Percentiles rank a stretch among this genome's conserved stretches.
phyloP scores from a whole-genome alignment of 2,888 invertebrate species.

The Rhodophaea formosa region DNA sequence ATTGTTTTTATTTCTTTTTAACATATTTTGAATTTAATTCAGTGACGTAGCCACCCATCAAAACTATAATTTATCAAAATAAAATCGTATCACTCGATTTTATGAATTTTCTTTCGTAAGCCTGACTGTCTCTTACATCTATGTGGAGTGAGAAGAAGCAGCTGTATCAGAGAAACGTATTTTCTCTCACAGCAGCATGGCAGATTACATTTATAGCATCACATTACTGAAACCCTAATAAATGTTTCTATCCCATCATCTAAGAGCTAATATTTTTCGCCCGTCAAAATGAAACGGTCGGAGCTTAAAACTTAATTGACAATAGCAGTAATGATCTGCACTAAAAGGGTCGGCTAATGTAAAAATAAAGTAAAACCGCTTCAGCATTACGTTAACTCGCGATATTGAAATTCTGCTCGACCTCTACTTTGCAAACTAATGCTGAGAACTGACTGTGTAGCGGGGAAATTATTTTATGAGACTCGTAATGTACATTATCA shows the following conservation, averaged over 20 bases:
- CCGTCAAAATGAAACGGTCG: neutral
- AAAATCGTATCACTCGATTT: too few relatives aligned
- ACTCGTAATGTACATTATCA: neutral
- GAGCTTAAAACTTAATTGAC: constrained; percentile 7
- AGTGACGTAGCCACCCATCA: too few relatives aligned
- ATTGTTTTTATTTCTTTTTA: too few relatives aligned
- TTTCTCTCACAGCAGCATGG: neutral
- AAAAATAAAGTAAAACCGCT: neutral
- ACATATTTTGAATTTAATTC: too few relatives aligned
- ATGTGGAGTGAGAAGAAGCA: too few relatives aligned
- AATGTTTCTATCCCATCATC: neutral
- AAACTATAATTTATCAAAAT: too few relatives aligned
- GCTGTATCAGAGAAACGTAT: too few relatives aligned
- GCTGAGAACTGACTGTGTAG: neutral
- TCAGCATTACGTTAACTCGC: neutral
- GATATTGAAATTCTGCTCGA: constrained; percentile 3
- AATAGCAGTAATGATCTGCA: constrained; percentile 6
- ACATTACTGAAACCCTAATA: neutral
- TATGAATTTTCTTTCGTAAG: too few relatives aligned
- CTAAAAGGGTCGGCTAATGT: constrained; percentile 4
- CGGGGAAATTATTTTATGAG: neutral
- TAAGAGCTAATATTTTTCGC: neutral
- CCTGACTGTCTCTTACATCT: too few relatives aligned
- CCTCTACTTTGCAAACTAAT: neutral
- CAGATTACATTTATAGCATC: neutral